A percentile compares a stretch with the other conserved stretches of the same genome.
Evolutionary conservation across 35 echinoderm and acorn worm genomes (phyloP).

Genomic region (Anneissia japonica): DNA sequence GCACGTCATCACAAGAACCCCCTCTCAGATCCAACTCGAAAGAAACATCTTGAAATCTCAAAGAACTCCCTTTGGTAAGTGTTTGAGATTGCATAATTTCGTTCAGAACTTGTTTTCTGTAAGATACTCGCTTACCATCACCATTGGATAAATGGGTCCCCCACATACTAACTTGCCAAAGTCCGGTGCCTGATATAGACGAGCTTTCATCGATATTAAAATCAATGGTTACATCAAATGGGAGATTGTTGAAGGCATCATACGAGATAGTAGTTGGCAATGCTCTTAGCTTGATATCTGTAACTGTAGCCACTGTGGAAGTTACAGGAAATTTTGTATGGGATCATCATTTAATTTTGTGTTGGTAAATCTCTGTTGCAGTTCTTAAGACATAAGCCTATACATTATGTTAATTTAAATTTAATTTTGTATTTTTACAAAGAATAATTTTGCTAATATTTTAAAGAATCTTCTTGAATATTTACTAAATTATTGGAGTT

Average conservation of each 20-base stretch:
- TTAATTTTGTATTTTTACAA: no score
- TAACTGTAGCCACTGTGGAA: conserved; percentile 55
- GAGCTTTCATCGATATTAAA: not conserved
- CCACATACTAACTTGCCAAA: not conserved
- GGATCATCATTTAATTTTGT: no score
- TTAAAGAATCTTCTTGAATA: no score
- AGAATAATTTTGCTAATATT: no score
- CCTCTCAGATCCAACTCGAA: not conserved
- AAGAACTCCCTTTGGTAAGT: not conserved
- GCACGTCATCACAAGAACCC: not conserved
- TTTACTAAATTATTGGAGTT: no score
- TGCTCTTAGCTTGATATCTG: conserved; percentile 9
- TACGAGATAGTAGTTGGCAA: not conserved
- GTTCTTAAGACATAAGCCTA: not conserved
- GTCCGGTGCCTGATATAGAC: not conserved
- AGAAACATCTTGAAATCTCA: not conserved
- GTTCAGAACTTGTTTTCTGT: not conserved
- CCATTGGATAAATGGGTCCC: not conserved
- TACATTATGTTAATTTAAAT: no score
- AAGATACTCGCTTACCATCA: not conserved
- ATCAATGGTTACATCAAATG: not conserved
- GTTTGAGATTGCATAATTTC: not conserved
- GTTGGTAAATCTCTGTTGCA: not conserved
- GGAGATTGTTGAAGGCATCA: not conserved
- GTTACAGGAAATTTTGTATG: not conserved